These are phyloP conservation scores for Catharus minimus DNA, from an alignment of 2,113 vertebrate genomes.

Conservation along the genomic window DNA sequence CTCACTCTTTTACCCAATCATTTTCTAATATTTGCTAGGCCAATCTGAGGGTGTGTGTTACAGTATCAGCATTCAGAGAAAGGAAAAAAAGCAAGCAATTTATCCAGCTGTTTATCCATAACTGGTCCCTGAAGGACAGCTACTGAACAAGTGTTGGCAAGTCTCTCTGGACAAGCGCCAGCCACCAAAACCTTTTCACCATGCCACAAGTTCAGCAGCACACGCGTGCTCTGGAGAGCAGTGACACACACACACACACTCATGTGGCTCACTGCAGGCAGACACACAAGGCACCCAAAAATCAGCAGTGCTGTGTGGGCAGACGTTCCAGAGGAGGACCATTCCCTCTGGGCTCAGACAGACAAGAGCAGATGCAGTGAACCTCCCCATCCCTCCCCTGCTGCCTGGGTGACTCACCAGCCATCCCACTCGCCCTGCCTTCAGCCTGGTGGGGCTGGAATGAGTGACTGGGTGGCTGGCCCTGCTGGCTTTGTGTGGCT, in stretches of 20 bases:
- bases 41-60: not conserved
- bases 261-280: fast-evolving
- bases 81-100: not conserved
- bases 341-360: not conserved
- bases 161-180: not conserved
- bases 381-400: not conserved
- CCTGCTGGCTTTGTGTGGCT: not conserved
- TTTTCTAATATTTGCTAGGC: not conserved
- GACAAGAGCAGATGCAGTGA: not conserved
- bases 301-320: fast-evolving
- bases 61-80: not conserved
- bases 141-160: not conserved
- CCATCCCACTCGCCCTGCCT: not conserved
- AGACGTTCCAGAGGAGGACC: not conserved
- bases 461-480: not conserved
- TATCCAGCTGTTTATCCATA: conserved; percentile 31
- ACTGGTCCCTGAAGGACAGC: conserved; percentile 5
- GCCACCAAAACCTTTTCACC: not conserved
- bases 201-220: not conserved
- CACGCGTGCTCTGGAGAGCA: fast-evolving
- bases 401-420: fast-evolving
- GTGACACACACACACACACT: not conserved
- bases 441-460: not conserved
- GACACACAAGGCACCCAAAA: not conserved
- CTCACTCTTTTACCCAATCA: not conserved